Evolutionary conservation across 1,140 invertebrate species (phyloP), one percentile per base, ranked within the genome.

Genomic region (Drosophila triauraria): DNA sequence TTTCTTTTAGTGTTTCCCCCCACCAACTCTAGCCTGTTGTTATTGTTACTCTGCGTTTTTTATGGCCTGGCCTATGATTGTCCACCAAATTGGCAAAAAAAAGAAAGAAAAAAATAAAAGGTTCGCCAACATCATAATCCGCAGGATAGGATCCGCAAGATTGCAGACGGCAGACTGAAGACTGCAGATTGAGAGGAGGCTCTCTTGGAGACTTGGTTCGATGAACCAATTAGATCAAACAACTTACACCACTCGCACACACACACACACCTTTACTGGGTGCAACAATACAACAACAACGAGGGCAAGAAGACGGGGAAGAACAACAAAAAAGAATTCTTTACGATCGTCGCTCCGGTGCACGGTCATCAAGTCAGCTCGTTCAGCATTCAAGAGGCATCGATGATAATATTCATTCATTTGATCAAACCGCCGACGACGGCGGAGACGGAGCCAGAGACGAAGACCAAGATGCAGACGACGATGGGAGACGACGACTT

Each of bases 341-440:
- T 90, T 75, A 86, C 70, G 78, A 74, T 60, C 77, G 60, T 82
- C 53, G 70, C 62, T 58, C 59, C 71, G 67, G 57, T 82, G 72
- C 86, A 88, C 85, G 78, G 80, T 90, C 82, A 86, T 86, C 82
- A 86, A 86, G 82, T 82, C 75, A 78, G 82, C 79, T 86, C 75
- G 86, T 90, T 90, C 78, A 88, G 85, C 85, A 81, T 90, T 75
- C 81, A 76, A 82, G 78, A 82, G 85, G 70, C 85, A 90, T 90
- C 85, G 85, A 90, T 90, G 85, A 90, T 90, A 90, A 90, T 90
- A 90, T 90, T 90, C 85, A 90, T 90, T 90, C 85, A 90, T 90
- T 90, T 90, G 85, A 90, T 90, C 86, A 78, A 90, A 90, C 85
- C 85, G 85, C 81, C 85, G 75, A 85, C 80, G 81, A 80, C 72